These are phyloP conservation scores for Drosophila subobscura DNA, from an alignment of 1,140 invertebrate species.

Conservation along the genomic window DNA sequence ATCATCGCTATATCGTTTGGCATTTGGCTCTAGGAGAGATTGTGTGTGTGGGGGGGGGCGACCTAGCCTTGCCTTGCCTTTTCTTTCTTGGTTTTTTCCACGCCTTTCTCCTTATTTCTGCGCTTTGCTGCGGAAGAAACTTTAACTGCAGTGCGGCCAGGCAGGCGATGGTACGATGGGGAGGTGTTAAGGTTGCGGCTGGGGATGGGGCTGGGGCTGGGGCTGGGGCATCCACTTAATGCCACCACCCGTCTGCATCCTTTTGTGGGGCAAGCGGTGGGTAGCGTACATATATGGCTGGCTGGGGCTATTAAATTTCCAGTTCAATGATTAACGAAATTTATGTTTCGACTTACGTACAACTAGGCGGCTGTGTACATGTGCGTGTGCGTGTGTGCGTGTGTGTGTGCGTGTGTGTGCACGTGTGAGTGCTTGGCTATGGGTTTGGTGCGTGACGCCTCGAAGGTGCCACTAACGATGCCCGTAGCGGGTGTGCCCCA, in stretches of 20 bases:
- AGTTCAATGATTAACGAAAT: constrained; percentile 82
- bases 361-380: constrained; percentile 31
- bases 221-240: background rate
- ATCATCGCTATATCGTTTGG: too few relatives aligned
- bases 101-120: constrained; percentile 31
- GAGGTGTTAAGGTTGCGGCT: too few relatives aligned
- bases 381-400: background rate
- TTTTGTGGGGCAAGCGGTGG: constrained; percentile 3
- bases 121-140: constrained; percentile 47
- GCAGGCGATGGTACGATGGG: background rate
- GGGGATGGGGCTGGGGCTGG: too few relatives aligned
- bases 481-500: constrained; percentile 15
- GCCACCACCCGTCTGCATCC: background rate
- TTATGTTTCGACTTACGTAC: constrained; percentile 76
- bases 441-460: constrained; percentile 65
- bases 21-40: too few relatives aligned
- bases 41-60: too few relatives aligned
- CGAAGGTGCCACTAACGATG: constrained; percentile 62
- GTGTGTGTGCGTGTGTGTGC: constrained; percentile 7
- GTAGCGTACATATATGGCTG: constrained; percentile 57
- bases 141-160: constrained; percentile 54
- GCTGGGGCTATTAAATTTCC: constrained; percentile 79
- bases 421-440: constrained; percentile 1
- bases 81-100: background rate
- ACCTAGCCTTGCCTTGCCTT: background rate